Percentiles rank a stretch among this genome's conserved stretches.
These are phyloP conservation scores for Sycophila texana DNA, from an alignment of 2,888 invertebrate genomes.

Conservation along the genomic window DNA sequence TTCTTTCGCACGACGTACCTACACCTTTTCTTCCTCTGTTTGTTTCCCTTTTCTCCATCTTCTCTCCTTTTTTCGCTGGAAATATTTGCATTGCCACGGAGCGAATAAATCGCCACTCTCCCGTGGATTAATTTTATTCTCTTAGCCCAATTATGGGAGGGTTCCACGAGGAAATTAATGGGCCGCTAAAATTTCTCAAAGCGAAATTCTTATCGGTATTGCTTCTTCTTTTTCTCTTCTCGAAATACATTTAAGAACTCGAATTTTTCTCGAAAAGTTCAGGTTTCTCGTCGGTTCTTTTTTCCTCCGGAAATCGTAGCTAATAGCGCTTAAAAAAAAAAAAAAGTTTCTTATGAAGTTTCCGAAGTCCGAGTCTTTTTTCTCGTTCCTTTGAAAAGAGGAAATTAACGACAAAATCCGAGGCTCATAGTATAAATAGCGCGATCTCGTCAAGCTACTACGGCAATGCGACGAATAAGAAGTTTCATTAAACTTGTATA, in stretches of 20 bases:
- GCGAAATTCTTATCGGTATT: neutral
- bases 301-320: too few species aligned
- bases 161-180: neutral
- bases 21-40: conserved; percentile 1
- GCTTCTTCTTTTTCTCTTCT: neutral
- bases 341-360: neutral
- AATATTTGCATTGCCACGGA: conserved; percentile 45
- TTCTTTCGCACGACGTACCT: neutral
- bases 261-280: neutral
- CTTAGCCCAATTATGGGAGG: neutral
- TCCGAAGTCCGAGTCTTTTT: neutral
- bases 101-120: conserved; percentile 29
- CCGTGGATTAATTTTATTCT: conserved; percentile 15
- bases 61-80: neutral
- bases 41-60: conserved; percentile 11
- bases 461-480: too few species aligned
- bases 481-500: too few species aligned
- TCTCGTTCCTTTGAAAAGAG: too few species aligned
- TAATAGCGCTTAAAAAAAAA: too few species aligned
- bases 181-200: neutral
- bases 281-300: too few species aligned
- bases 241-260: neutral
- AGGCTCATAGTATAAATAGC: too few species aligned
- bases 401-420: too few species aligned
- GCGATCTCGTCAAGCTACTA: too few species aligned